phyloP scores from a whole-genome alignment of 2,797 vertebrate genomes.

The Danio tinwini region DNA sequence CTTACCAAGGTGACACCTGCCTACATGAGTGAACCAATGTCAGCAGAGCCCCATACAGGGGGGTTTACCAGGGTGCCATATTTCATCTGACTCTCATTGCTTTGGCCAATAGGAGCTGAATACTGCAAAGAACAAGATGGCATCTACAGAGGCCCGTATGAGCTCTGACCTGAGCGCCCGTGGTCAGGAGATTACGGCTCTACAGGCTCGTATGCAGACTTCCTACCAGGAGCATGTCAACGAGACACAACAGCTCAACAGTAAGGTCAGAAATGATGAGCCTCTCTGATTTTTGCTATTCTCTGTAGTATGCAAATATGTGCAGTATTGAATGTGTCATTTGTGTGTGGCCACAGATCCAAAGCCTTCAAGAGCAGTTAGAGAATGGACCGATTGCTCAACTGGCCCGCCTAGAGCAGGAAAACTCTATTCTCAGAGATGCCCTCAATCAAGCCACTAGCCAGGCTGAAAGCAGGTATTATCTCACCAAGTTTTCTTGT shows the following conservation, averaged over 20 bases:
- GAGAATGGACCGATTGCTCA: slow-evolving; percentile 88
- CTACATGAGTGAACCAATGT: not conserved
- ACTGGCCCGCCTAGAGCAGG: slow-evolving; percentile 87
- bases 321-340: not conserved
- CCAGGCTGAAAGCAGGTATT: slow-evolving; percentile 89
- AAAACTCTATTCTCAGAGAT: slow-evolving; percentile 90
- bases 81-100: not conserved
- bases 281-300: not conserved
- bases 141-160: slow-evolving; percentile 74
- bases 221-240: slow-evolving; percentile 81
- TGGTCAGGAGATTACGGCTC: slow-evolving; percentile 73
- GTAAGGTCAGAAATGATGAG: slow-evolving; percentile 79
- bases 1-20: slow-evolving; percentile 80
- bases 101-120: slow-evolving; percentile 77
- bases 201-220: slow-evolving; percentile 85
- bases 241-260: slow-evolving; percentile 83
- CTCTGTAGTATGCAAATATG: not conserved
- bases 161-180: slow-evolving; percentile 80
- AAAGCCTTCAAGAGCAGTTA: slow-evolving; percentile 86
- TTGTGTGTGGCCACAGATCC: slow-evolving; percentile 73
- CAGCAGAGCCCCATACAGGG: too few relatives aligned
- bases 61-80: too few relatives aligned
- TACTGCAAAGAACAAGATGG: slow-evolving; percentile 78
- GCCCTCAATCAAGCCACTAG: slow-evolving; percentile 91
- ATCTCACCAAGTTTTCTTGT: too few relatives aligned